These are phyloP conservation scores for Tachyglossus aculeatus DNA, from an alignment of 2,797 vertebrate species.

Conservation along the genomic window DNA sequence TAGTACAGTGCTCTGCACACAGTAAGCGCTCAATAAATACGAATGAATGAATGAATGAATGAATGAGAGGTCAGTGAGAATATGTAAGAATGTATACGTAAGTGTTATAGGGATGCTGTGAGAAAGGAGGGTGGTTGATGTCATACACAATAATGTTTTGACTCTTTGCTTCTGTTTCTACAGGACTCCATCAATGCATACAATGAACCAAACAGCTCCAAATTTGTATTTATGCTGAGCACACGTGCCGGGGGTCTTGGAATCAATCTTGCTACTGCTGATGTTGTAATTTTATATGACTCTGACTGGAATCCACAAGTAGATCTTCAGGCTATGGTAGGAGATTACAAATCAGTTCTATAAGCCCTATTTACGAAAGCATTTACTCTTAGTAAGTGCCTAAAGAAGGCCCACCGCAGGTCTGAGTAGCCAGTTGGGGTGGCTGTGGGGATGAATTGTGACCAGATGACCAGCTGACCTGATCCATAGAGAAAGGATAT, in stretches of 20 bases:
- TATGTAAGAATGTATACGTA: background rate
- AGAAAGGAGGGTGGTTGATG: background rate
- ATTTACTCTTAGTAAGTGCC: no score
- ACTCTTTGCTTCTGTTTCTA: background rate
- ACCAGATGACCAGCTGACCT: no score
- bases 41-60: no score
- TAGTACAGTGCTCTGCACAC: no score
- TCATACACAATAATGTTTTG: conserved; percentile 1
- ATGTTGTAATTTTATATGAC: conserved; percentile 97
- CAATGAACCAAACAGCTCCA: conserved; percentile 92
- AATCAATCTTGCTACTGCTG: conserved; percentile 97
- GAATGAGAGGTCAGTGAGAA: no score
- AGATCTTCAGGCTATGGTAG: conserved; percentile 98
- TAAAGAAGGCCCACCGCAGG: no score
- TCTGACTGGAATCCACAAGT: conserved; percentile 99
- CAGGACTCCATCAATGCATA: conserved; percentile 95
- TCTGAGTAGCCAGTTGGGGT: no score
- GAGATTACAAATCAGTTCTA: background rate
- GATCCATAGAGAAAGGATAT: no score
- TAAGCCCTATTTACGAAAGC: background rate
- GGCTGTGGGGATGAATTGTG: no score
- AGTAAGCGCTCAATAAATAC: no score
- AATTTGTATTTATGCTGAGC: conserved; percentile 98
- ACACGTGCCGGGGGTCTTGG: conserved; percentile 96
- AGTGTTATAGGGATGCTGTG: background rate